These are phyloP conservation scores for Isotomurus palustris DNA, from an alignment of 2,888 invertebrate genomes.

Conservation along the genomic window DNA sequence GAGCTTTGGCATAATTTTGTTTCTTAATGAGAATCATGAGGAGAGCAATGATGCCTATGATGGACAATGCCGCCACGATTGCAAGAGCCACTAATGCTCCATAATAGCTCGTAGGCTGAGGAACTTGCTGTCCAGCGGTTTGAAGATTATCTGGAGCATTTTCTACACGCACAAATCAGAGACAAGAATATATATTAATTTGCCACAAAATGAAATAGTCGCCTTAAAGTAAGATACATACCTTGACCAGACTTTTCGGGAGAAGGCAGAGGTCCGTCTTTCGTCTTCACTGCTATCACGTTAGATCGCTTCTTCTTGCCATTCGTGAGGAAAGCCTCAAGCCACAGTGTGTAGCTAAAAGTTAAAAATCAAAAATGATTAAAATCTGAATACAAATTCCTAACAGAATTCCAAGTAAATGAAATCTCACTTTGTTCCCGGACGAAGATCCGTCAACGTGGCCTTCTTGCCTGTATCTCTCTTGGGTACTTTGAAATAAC, in stretches of 20 bases:
- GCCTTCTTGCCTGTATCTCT: conserved; percentile 65
- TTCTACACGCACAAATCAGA: not conserved
- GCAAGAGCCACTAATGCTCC: conserved; percentile 82
- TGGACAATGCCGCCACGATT: conserved; percentile 78
- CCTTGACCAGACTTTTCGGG: conserved; percentile 56
- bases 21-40: conserved; percentile 73
- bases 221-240: conserved; percentile 43
- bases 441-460: conserved; percentile 64
- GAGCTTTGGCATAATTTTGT: conserved; percentile 64
- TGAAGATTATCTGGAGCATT: conserved; percentile 12
- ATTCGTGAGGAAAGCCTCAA: conserved; percentile 83
- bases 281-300: conserved; percentile 80
- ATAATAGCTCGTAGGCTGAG: conserved; percentile 70
- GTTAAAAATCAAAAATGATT: conserved; percentile 10
- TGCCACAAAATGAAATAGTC: not conserved
- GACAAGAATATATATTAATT: not conserved
- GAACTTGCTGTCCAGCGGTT: conserved; percentile 28
- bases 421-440: conserved; percentile 59
- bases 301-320: conserved; percentile 86
- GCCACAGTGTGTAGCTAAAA: conserved; percentile 75
- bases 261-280: conserved; percentile 59
- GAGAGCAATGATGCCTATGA: conserved; percentile 72
- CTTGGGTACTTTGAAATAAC: conserved; percentile 70
- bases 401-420: not conserved
- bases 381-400: not conserved